A percentile compares a stretch with the other conserved stretches of the same genome.
These are phyloP conservation scores for Episyrphus balteatus DNA, from an alignment of 1,140 invertebrate genomes.

Conservation along the genomic window DNA sequence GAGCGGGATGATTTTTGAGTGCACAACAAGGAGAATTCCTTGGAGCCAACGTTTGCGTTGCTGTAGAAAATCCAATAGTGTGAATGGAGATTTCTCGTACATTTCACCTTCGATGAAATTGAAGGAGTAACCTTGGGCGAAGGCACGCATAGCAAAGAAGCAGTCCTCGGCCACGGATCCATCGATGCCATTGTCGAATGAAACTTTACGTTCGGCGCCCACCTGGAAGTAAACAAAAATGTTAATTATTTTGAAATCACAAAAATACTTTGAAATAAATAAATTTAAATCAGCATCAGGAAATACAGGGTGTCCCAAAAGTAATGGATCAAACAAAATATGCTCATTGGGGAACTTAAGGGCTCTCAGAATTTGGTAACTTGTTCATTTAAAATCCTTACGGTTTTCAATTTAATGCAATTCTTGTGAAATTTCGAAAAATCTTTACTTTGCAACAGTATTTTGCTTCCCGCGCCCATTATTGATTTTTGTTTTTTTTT, in stretches of 20 bases:
- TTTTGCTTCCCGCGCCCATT: no score
- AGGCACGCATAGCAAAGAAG: conserved; percentile 91
- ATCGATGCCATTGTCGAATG: conserved; percentile 90
- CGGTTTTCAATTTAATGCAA: no score
- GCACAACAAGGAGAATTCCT: conserved; percentile 89
- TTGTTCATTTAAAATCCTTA: no score
- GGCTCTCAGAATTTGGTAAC: no score
- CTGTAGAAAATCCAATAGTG: conserved; percentile 86
- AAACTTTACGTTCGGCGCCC: conserved; percentile 76
- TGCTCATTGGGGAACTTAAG: no score
- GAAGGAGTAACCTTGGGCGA: conserved; percentile 72
- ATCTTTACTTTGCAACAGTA: no score
- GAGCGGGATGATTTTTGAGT: conserved; percentile 74
- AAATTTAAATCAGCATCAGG: no score
- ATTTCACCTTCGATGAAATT: conserved; percentile 94
- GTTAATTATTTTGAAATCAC: not conserved
- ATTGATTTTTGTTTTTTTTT: no score
- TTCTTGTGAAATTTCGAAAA: no score
- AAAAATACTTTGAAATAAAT: no score
- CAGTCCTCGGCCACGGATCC: conserved; percentile 97
- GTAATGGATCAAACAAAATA: no score
- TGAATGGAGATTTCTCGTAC: conserved; percentile 97
- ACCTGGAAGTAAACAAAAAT: conserved; percentile 48
- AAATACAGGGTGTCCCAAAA: no score
- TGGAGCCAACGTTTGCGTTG: conserved; percentile 95